phyloP scores from a whole-genome alignment of 1,140 invertebrate species.

The Leptopilina clavipes region DNA sequence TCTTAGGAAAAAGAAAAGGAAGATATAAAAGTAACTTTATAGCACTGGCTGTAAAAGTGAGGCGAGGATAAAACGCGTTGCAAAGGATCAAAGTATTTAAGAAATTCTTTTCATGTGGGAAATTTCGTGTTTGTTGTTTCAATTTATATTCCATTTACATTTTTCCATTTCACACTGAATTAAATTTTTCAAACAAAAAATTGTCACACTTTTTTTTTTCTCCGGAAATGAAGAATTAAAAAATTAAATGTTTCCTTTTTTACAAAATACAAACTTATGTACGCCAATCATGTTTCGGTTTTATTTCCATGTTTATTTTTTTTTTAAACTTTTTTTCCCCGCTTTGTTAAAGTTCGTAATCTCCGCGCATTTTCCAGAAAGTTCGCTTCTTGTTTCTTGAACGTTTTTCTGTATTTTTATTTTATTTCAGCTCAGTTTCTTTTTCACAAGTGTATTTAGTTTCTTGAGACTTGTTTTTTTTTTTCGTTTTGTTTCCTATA shows the following conservation, averaged over 20 bases:
- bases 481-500: background rate
- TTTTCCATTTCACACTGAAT: too few relatives aligned
- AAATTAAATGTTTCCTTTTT: too few relatives aligned
- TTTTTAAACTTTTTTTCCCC: background rate
- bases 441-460: conserved; percentile 33
- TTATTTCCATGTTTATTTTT: conserved; percentile 19
- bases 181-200: too few relatives aligned
- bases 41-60: conserved; percentile 17
- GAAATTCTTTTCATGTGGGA: conserved; percentile 14
- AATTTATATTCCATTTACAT: background rate
- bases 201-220: too few relatives aligned
- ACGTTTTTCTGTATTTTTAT: conserved; percentile 22
- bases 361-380: conserved; percentile 13
- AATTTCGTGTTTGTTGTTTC: conserved; percentile 12
- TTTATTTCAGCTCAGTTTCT: conserved; percentile 14
- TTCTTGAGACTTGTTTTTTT: conserved; percentile 1
- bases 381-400: conserved; percentile 29
- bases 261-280: conserved; percentile 27
- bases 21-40: conserved; percentile 33
- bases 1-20: conserved; percentile 13
- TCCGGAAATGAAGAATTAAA: too few relatives aligned
- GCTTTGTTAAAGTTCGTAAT: conserved; percentile 24
- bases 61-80: conserved; percentile 19
- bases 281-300: conserved; percentile 32
- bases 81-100: conserved; percentile 14